A percentile compares a stretch with the other conserved stretches of the same genome.
Evolutionary conservation across 92 coral and sea anemone species (phyloP).

Genomic region (Porites divaricata): DNA sequence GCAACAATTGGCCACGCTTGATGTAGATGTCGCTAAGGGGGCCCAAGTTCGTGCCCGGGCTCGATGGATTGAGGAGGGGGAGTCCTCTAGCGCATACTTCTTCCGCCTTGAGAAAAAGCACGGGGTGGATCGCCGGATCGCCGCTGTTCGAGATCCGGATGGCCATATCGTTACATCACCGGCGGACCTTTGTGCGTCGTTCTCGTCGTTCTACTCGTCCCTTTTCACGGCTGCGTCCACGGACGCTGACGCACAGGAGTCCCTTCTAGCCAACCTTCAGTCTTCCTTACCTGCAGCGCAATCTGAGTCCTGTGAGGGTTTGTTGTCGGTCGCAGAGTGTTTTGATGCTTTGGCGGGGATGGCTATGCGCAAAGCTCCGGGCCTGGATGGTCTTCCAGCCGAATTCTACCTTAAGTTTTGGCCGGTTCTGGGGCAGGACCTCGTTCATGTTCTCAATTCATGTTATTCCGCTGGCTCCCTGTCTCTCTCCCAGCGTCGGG

Average conservation of each 20-base stretch:
- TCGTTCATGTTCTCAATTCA: conserved; percentile 47
- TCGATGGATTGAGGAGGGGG: conserved; percentile 47
- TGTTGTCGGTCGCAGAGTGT: too few relatives aligned
- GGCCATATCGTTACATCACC: conserved; percentile 1
- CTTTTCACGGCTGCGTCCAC: conserved; percentile 43
- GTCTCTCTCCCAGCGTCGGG: conserved; percentile 26
- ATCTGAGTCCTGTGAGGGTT: too few relatives aligned
- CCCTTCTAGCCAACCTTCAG: too few relatives aligned
- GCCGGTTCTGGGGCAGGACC: too few relatives aligned
- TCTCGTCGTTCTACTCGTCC: background rate
- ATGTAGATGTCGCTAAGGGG: too few relatives aligned
- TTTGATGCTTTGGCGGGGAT: too few relatives aligned
- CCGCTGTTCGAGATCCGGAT: background rate
- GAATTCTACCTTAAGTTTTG: conserved; percentile 20
- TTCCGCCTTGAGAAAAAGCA: conserved; percentile 22
- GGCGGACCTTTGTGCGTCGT: background rate
- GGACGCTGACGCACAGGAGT: too few relatives aligned
- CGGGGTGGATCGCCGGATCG: background rate
- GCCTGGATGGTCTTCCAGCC: too few relatives aligned
- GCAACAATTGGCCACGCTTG: too few relatives aligned
- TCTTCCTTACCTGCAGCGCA: too few relatives aligned
- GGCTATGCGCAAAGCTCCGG: too few relatives aligned
- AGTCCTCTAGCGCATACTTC: conserved; percentile 32
- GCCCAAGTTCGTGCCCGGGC: too few relatives aligned
- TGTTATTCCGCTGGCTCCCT: conserved; percentile 25